These are phyloP conservation scores for Rhagoletis pomonella DNA, from an alignment of 1,140 invertebrate genomes.

Conservation along the genomic window DNA sequence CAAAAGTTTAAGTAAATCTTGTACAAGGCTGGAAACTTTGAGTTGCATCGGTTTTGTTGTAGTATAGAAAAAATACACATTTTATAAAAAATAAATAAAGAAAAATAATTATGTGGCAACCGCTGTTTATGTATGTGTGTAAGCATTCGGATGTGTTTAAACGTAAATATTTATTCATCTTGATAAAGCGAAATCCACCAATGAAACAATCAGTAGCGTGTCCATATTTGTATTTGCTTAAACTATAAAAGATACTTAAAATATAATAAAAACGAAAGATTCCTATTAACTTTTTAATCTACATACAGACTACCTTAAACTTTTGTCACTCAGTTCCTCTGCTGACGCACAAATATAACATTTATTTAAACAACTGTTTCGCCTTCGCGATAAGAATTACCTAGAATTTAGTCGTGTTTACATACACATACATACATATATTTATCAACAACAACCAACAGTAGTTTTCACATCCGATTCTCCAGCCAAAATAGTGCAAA, in stretches of 20 bases:
- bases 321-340: neutral
- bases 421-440: neutral
- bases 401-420: neutral
- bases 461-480: neutral
- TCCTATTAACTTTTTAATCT: neutral
- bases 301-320: neutral
- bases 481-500: neutral
- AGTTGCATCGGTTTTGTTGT: too few species aligned
- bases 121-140: too few species aligned
- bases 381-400: neutral
- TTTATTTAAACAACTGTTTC: slow-evolving; percentile 39
- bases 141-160: too few species aligned
- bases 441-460: neutral
- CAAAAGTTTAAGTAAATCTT: too few species aligned
- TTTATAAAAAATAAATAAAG: too few species aligned
- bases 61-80: too few species aligned
- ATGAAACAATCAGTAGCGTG: too few species aligned
- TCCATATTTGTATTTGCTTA: slow-evolving; percentile 7
- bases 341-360: neutral
- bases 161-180: too few species aligned
- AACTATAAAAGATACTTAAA: neutral
- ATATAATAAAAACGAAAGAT: neutral
- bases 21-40: too few species aligned
- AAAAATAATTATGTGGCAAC: too few species aligned
- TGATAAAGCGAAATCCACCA: too few species aligned